Conservation (phyloP, 2,888 invertebrate genomes). For the Drosophila hamatofila region DNA sequence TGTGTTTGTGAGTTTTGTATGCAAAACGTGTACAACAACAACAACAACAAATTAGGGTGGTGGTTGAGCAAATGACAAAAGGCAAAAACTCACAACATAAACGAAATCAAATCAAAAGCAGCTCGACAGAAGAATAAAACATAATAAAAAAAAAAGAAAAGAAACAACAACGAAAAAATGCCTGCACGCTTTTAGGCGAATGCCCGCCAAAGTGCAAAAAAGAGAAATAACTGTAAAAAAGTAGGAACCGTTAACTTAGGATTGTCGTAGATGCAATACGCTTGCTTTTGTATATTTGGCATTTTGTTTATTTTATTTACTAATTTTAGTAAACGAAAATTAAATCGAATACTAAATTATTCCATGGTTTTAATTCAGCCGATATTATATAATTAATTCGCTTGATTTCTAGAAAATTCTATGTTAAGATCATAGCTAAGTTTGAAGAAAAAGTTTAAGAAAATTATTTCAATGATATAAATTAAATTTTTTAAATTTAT, state of each 20-base stretch:
- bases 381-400: no score
- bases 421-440: no score
- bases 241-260: background rate
- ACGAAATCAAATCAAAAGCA: slow-evolving; percentile 68
- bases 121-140: slow-evolving; percentile 32
- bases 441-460: no score
- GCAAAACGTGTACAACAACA: slow-evolving; percentile 57
- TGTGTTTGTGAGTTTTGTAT: slow-evolving; percentile 59
- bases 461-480: no score
- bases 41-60: slow-evolving; percentile 72
- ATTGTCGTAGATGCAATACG: background rate
- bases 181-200: slow-evolving; percentile 75
- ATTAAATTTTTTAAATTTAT: no score
- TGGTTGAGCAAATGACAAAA: slow-evolving; percentile 63
- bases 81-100: slow-evolving; percentile 44
- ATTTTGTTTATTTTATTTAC: background rate
- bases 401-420: no score
- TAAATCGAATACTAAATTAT: background rate
- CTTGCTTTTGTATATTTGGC: background rate
- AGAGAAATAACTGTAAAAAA: slow-evolving; percentile 29
- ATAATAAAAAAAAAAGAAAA: slow-evolving; percentile 16
- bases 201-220: slow-evolving; percentile 52
- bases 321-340: no score
- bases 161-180: slow-evolving; percentile 32
- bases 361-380: no score